Evolutionary conservation across 2,113 vertebrate genomes (phyloP).

Genomic region (Chloroceryle aenea): DNA sequence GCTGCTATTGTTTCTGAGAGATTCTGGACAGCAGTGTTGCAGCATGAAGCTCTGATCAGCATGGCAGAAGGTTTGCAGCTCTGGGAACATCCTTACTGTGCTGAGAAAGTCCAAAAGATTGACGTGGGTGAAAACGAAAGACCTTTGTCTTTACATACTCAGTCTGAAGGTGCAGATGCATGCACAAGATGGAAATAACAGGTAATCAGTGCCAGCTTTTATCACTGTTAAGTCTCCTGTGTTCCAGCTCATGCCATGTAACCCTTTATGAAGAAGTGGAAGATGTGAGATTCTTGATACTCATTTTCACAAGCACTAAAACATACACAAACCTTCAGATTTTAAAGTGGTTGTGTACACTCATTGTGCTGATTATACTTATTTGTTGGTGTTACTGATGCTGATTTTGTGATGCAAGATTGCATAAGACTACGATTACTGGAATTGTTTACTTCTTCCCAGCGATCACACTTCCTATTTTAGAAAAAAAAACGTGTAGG

Average conservation of each 20-base stretch:
- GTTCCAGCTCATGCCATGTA: accelerated
- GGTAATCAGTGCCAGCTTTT: neutral
- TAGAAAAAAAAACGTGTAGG: neutral
- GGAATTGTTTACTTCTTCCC: neutral
- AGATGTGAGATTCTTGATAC: neutral
- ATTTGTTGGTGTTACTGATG: neutral
- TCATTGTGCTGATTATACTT: neutral
- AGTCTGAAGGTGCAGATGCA: neutral
- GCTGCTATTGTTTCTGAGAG: neutral
- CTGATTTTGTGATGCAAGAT: neutral
- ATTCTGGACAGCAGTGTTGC: neutral
- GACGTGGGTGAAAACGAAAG: neutral
- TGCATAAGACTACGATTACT: neutral
- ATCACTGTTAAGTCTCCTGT: neutral
- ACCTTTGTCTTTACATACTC: accelerated
- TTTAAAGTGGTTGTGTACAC: neutral
- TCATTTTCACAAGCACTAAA: neutral
- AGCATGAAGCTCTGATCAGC: accelerated
- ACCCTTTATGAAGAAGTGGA: neutral
- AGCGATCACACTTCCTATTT: neutral
- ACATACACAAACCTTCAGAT: neutral
- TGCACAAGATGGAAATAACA: neutral
- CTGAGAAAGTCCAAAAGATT: neutral
- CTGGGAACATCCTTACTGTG: neutral
- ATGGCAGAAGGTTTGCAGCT: neutral